Evolutionary conservation across 2,797 vertebrate species (phyloP), one percentile per base, ranked within the genome.

Genomic region (Bradypodion ventrale): DNA sequence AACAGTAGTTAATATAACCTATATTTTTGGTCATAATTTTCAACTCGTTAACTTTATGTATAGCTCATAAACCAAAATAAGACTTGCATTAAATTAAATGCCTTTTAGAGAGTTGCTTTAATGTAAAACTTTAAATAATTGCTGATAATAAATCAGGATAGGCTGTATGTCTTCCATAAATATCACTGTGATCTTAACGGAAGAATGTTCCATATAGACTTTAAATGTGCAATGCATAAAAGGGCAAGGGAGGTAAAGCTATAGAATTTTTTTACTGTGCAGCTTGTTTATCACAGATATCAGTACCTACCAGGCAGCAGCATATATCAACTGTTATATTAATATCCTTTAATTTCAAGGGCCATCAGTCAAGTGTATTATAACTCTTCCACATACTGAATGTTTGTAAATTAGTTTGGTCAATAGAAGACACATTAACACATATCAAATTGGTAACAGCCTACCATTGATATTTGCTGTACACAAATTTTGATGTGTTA

Each of bases 331-430:
- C 81, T 66, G 59, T 52, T 87, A 83, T 90, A 84, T 92, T 90
- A 93, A 91, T 89, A 88, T 82, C 60, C 81, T n/a, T 93, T 94
- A 88, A 92, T 94, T 93, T 94, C 87, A 91, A 85, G 89, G 91
- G 82, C 91, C 87, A 89, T 94, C 89, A 84, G 76, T 86, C 80
- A 10, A 59, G 19, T 85, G 46, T 62, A 65, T 63, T 63, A 13
- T 74, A 52, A 42, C n/a, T 65, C 46, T 92, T 87, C 42, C 23
- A 69, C 23, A 12, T 59, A 76, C 5, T 82, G 59, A 78, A 79
- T 3, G 29, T 80, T 9, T 68, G 87, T 49, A 77, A 88, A 77
- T 49, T 70, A 77, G 0, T 4, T 10, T 35, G 78, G 90, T 88
- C 85, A 88, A 2, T 0, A 86, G 27, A 46, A 81, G 40, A 40